A percentile compares a stretch with the other conserved stretches of the same genome.
phyloP scores from a whole-genome alignment of 2,888 invertebrate genomes.

The Tricholauxania praeusta region DNA sequence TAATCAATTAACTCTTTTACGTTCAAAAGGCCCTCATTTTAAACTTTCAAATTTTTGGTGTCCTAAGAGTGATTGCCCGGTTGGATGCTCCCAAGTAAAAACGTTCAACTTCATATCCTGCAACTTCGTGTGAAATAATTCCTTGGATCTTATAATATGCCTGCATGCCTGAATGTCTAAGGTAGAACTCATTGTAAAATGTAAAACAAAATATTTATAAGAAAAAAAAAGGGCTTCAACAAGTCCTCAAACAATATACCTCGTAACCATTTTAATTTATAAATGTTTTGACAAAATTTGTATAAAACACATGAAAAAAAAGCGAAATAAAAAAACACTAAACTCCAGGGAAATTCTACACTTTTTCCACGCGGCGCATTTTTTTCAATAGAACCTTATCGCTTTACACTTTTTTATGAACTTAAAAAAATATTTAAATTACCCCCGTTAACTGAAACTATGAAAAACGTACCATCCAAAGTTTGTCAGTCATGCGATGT shows the following conservation, averaged over 20 bases:
- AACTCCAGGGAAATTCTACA: background rate
- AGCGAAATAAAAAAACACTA: background rate
- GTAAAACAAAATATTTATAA: no score
- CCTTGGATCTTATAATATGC: no score
- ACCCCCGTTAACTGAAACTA: no score
- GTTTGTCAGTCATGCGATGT: background rate
- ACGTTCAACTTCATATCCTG: background rate
- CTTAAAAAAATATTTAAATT: conserved; percentile 12
- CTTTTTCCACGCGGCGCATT: background rate
- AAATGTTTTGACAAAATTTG: conserved; percentile 55
- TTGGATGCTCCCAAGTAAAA: background rate
- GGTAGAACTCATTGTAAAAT: no score
- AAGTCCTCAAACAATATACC: background rate
- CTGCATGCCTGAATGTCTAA: no score
- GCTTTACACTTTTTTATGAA: background rate
- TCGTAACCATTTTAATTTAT: conserved; percentile 41
- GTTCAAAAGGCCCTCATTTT: no score
- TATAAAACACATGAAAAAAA: conserved; percentile 24
- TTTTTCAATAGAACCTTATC: background rate
- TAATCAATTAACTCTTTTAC: no score
- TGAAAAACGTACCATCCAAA: no score
- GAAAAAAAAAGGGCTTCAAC: no score
- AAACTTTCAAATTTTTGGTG: no score
- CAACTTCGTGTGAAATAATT: no score
- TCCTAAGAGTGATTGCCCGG: no score